Evolutionary conservation across 1,140 invertebrate species (phyloP), one percentile per base, ranked within the genome.

Genomic region (Copidosoma floridanum): DNA sequence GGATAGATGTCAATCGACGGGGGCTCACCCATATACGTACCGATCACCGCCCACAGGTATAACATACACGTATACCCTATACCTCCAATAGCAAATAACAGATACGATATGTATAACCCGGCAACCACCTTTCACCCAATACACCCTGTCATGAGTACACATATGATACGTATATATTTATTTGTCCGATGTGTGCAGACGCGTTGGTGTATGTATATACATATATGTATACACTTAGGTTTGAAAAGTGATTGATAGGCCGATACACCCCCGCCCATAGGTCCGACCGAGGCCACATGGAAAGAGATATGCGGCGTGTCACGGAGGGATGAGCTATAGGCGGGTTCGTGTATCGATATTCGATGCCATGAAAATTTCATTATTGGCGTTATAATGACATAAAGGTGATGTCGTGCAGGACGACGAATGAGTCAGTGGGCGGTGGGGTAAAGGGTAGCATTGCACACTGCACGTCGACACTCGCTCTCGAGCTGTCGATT

Each of bases 331-430:
- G n/a, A n/a, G n/a, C n/a, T n/a, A n/a, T n/a, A n/a, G n/a, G n/a
- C n/a, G n/a, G n/a, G n/a, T n/a, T n/a, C n/a, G n/a, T n/a, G 54
- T 67, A 74, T 76, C 71, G 74, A 77, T 74, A 75, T 71, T 74
- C 72, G 66, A 76, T 73, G 66, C 50, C 65, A 71, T 70, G 73
- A 71, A 72, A 72, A 75, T 77, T 74, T 75, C 65, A 77, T 77
- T 76, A 75, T 72, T 68, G 67, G 63, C 67, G 60, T 67, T 74
- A 71, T 74, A 75, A 76, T 74, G 73, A 72, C 71, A 72, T 74
- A 74, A 74, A 74, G 70, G 68, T 64, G 58, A 57, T 68, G 60
- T 60, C 56, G 60, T 53, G 40, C 27, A 38, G 46, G 47, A 63
- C 41, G 61, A 32, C 29, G 12, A 58, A 53, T 56, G 20, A 32